These are phyloP conservation scores for Corythornis cristatus DNA, from an alignment of 2,113 vertebrate genomes.

Conservation along the genomic window DNA sequence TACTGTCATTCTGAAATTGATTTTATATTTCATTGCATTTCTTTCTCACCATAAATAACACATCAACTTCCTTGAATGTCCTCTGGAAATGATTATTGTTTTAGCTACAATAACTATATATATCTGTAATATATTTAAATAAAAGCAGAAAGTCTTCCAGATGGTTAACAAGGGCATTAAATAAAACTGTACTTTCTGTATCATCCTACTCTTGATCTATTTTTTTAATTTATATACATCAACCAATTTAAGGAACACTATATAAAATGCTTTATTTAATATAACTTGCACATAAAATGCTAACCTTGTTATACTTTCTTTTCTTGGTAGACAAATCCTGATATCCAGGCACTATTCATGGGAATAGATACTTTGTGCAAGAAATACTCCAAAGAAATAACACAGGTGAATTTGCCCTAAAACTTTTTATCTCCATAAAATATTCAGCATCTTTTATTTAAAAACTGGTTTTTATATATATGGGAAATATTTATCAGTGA, in stretches of 20 bases:
- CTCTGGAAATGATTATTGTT: background rate
- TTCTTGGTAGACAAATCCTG: constrained; percentile 80
- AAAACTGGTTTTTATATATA: background rate
- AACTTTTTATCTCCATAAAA: background rate
- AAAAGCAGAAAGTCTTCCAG: background rate
- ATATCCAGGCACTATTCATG: constrained; percentile 87
- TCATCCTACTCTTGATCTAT: background rate
- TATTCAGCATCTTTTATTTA: background rate
- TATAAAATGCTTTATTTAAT: background rate
- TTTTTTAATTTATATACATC: background rate
- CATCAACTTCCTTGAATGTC: background rate
- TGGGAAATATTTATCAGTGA: background rate
- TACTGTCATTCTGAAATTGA: background rate
- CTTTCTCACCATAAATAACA: background rate
- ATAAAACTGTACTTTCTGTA: background rate
- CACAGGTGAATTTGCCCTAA: constrained; percentile 78
- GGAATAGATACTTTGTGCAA: constrained; percentile 78
- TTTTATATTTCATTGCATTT: background rate
- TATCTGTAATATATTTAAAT: background rate
- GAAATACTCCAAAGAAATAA: constrained; percentile 83
- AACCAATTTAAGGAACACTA: background rate
- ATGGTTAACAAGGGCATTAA: background rate
- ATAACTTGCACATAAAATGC: background rate
- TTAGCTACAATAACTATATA: background rate
- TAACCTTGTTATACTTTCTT: constrained; percentile 26